phyloP scores from a whole-genome alignment of 2,113 vertebrate genomes.

The Nesoenas mayeri region DNA sequence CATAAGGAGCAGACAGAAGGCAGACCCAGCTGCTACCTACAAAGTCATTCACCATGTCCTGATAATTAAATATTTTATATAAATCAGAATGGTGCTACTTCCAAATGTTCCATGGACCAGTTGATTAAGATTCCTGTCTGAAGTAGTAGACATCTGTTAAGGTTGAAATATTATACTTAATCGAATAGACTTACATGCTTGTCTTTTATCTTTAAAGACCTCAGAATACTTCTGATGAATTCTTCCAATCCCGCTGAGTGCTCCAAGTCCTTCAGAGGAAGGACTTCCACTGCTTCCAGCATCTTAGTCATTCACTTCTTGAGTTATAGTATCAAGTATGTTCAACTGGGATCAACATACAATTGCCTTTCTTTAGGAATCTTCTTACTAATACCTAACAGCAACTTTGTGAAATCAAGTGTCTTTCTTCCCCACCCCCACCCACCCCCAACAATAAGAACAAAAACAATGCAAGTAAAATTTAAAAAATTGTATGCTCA shows the following conservation, averaged over 20 bases:
- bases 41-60: not conserved
- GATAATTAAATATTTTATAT: not conserved
- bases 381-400: not conserved
- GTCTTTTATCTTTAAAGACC: not conserved
- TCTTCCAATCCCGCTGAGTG: not conserved
- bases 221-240: not conserved
- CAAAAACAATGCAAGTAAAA: not conserved
- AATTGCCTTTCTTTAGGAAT: not conserved
- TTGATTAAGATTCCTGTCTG: not conserved
- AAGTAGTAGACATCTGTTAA: not conserved
- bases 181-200: not conserved
- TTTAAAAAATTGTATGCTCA: fast-evolving
- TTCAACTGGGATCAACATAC: not conserved
- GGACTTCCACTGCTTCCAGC: not conserved
- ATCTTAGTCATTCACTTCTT: not conserved
- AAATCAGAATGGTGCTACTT: not conserved
- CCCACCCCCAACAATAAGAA: not conserved
- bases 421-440: no score
- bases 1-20: not conserved
- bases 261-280: not conserved
- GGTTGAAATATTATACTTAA: not conserved
- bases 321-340: not conserved
- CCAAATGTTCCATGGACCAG: not conserved
- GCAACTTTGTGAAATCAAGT: not conserved
- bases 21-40: not conserved